Evolutionary conservation across 2,797 vertebrate species (phyloP).

Genomic region (Phataginus tetradactyla): DNA sequence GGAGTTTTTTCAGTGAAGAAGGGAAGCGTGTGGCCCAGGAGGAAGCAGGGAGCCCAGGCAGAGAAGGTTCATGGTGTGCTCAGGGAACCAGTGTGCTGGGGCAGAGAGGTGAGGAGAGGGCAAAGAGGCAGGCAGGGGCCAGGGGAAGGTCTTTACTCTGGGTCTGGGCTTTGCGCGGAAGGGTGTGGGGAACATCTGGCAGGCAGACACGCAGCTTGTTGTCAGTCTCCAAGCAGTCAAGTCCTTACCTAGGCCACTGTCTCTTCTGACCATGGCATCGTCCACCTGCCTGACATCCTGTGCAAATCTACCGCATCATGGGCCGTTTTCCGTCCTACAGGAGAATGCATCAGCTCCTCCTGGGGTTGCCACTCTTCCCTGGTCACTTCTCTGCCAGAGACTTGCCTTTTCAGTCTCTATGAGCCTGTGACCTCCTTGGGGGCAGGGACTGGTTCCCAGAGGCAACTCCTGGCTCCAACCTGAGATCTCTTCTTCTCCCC

Average conservation of each 20-base stretch:
- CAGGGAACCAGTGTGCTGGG: too few species aligned
- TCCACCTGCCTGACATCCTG: not conserved
- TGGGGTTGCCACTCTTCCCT: fast-evolving
- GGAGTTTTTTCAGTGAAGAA: not conserved
- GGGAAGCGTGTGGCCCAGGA: not conserved
- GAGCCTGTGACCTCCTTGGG: not conserved
- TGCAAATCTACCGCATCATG: not conserved
- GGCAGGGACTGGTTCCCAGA: not conserved
- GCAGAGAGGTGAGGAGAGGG: not conserved
- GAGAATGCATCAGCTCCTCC: not conserved
- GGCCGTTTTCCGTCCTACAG: not conserved
- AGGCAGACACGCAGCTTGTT: not conserved
- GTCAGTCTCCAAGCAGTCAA: not conserved
- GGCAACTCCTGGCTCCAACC: not conserved
- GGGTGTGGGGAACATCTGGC: not conserved
- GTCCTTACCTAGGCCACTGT: not conserved
- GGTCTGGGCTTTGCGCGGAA: not conserved
- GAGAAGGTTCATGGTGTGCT: fast-evolving
- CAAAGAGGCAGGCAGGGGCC: too few species aligned
- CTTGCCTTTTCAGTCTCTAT: not conserved
- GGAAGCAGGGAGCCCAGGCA: not conserved
- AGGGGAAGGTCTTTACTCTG: not conserved
- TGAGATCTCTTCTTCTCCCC: not conserved
- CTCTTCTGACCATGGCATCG: fast-evolving
- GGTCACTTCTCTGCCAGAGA: not conserved